These are phyloP conservation scores for Xerus rutilus DNA, from an alignment of 2,797 vertebrate genomes.

Conservation along the genomic window DNA sequence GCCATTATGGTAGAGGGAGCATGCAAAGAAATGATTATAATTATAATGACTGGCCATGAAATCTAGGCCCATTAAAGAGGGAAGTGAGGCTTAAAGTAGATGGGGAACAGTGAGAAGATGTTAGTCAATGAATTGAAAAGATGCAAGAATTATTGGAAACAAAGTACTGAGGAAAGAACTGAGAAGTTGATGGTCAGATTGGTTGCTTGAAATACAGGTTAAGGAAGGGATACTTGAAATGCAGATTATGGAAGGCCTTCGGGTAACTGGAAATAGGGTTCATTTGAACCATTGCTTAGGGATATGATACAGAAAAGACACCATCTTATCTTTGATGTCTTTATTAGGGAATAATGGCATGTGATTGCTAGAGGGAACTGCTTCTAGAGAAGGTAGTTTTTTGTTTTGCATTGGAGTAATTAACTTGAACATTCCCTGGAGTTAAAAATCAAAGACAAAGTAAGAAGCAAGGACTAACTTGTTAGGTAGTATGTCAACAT, in stretches of 20 bases:
- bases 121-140: neutral
- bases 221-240: neutral
- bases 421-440: neutral
- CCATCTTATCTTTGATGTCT: neutral
- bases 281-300: neutral
- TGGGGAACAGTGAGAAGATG: neutral
- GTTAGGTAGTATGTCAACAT: slow-evolving; percentile 1
- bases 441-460: slow-evolving; percentile 24
- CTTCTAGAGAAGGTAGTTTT: neutral
- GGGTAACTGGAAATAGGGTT: neutral
- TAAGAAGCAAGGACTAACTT: neutral
- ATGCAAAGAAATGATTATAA: neutral
- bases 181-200: neutral
- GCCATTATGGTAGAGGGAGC: neutral
- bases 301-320: neutral
- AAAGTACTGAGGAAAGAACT: slow-evolving; percentile 10
- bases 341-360: neutral
- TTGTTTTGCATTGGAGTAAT: neutral
- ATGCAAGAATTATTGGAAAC: neutral
- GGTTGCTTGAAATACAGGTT: neutral
- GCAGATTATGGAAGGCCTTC: neutral
- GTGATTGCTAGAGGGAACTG: neutral
- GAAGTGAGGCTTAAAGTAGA: neutral
- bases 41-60: neutral
- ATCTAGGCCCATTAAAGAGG: neutral